Base-by-base conservation (phyloP, 2,797 vertebrate species). In the Echeneis naucrates region DNA sequence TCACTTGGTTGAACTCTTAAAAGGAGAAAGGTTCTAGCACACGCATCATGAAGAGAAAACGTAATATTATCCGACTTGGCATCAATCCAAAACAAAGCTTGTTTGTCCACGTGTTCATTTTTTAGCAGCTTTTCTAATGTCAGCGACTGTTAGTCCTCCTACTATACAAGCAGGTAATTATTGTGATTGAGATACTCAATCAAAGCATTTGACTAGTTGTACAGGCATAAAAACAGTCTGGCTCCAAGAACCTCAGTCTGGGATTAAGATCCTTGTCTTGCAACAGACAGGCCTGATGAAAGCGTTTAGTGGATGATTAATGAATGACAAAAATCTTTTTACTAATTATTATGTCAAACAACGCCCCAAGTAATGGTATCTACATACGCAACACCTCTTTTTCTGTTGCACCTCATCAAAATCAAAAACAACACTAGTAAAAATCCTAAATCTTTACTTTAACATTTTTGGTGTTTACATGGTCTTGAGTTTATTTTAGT, bases 291-390 rank as follows among this genome's bases (percentile, higher is more conserved):
- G 8, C 30, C 13, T 62, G 30, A 59, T 59, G 50, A 76, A 59
- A 56, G 37, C 10, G 37, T 77, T 60, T 53, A 13, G 19, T 26
- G 26, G 62, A 72, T 47, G 47, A 76, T 50, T 52, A 62, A 68
- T 24, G 23, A 24, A 32, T 55, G 14, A 70, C 8, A 68, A 16
- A 14, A 77, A 57, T 60, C 19, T 55, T 55, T 83, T 70, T 54
- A 61, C 59, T 38, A 59, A 66, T 60, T 27, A n/a, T 75, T 84
- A 80, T 64, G 66, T 75, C 8, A 86, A 69, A 68, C 66, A 37
- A 38, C 24, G 21, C 38, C 7, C 58, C 24, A 51, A 38, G 48
- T 61, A 75, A 51, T 16, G 42, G 14, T 48, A n/a, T 48, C 23
- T 19, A 48, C 2, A 8, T 56, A 38, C 26, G 8, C 51, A 47